A percentile compares a stretch with the other conserved stretches of the same genome.
Conservation (phyloP, 2,888 invertebrate genomes). For the Dorcus hopei region DNA sequence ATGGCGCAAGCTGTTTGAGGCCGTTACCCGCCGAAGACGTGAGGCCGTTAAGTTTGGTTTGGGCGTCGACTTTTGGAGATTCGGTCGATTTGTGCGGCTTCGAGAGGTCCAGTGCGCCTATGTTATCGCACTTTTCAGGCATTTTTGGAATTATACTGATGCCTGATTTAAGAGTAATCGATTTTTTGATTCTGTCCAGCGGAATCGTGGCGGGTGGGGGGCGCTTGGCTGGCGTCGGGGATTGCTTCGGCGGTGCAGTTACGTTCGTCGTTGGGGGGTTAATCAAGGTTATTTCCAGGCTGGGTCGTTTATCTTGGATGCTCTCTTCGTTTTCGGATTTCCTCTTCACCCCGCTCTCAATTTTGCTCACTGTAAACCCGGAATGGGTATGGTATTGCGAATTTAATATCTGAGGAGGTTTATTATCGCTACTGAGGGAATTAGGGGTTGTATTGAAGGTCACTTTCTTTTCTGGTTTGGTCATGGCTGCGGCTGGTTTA, state of each 20-base stretch:
- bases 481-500: slow-evolving; percentile 2
- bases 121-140: slow-evolving; percentile 48
- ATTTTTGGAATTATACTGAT: slow-evolving; percentile 43
- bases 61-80: slow-evolving; percentile 19
- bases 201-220: slow-evolving; percentile 57
- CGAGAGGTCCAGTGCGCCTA: slow-evolving; percentile 52
- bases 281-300: slow-evolving; percentile 46
- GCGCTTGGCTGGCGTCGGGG: slow-evolving; percentile 37
- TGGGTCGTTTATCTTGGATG: slow-evolving; percentile 39
- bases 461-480: slow-evolving; percentile 20
- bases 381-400: slow-evolving; percentile 32
- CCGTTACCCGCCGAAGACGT: slow-evolving; percentile 17
- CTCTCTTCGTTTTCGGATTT: slow-evolving; percentile 35
- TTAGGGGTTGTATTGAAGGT: background rate
- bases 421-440: slow-evolving; percentile 5
- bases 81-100: slow-evolving; percentile 38
- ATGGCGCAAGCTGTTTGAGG: slow-evolving; percentile 8
- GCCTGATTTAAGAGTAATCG: slow-evolving; percentile 36
- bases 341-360: slow-evolving; percentile 42
- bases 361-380: slow-evolving; percentile 49
- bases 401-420: slow-evolving; percentile 21
- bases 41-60: slow-evolving; percentile 22
- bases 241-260: slow-evolving; percentile 22
- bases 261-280: slow-evolving; percentile 30
- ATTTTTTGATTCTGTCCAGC: slow-evolving; percentile 49